These are phyloP conservation scores for Strigamia crassipes DNA, from an alignment of 2,888 invertebrate species.

Conservation along the genomic window DNA sequence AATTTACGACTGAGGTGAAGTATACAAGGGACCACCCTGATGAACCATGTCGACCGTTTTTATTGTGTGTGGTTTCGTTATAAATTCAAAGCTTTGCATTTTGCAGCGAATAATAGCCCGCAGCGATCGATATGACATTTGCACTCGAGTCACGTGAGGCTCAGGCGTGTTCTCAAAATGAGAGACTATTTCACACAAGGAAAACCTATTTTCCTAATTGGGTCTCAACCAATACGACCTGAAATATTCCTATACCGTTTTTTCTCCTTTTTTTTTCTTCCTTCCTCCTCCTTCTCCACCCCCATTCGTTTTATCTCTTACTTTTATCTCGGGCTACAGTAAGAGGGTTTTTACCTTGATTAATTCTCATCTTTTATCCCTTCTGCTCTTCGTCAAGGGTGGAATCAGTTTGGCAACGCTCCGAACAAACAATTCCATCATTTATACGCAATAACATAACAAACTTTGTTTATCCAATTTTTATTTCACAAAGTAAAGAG, in stretches of 20 bases:
- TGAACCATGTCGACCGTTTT: constrained; percentile 14
- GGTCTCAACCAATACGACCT: constrained; percentile 40
- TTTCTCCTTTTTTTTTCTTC: neutral
- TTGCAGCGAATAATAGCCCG: constrained; percentile 38
- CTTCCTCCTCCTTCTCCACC: neutral
- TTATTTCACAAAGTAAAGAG: neutral
- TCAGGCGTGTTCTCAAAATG: constrained; percentile 42
- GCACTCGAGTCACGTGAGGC: constrained; percentile 39
- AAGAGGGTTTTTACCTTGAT: constrained; percentile 35
- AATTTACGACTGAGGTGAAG: neutral
- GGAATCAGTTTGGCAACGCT: neutral
- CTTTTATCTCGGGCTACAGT: constrained; percentile 17
- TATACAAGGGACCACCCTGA: neutral
- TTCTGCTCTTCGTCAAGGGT: neutral
- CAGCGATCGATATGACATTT: constrained; percentile 42
- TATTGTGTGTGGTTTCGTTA: constrained; percentile 33
- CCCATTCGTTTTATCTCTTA: neutral
- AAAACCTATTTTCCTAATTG: constrained; percentile 42
- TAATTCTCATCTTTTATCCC: neutral
- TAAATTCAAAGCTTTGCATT: constrained; percentile 42
- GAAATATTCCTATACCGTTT: constrained; percentile 30
- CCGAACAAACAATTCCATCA: neutral
- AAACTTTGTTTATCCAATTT: neutral
- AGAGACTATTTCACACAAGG: constrained; percentile 40
- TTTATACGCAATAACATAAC: neutral